phyloP scores from a whole-genome alignment of 2,888 invertebrate species.

The Tetropium fuscum region DNA sequence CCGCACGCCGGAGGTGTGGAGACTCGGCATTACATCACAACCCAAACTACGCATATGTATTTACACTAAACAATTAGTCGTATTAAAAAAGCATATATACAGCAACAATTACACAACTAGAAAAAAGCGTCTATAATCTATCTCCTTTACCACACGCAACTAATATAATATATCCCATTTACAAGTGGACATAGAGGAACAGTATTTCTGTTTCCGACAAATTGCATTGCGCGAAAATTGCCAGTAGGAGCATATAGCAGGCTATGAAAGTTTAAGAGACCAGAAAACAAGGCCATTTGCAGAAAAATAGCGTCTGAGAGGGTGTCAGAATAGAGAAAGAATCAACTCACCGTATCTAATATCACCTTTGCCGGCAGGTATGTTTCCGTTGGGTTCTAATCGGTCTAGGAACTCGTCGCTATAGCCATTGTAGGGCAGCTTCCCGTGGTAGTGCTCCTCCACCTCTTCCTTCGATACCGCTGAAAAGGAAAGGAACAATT shows the following conservation, averaged over 20 bases:
- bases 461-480: conserved; percentile 94
- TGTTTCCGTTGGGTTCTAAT: conserved; percentile 94
- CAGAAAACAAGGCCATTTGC: conserved; percentile 21
- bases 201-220: neutral
- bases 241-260: conserved; percentile 1
- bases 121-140: no score
- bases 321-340: conserved; percentile 5
- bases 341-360: conserved; percentile 73
- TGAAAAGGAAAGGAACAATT: conserved; percentile 68
- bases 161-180: neutral
- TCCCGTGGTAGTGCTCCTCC: conserved; percentile 75
- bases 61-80: no score
- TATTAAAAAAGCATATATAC: no score
- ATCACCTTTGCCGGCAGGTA: conserved; percentile 87
- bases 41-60: no score
- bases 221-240: conserved; percentile 13
- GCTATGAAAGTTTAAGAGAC: conserved; percentile 22
- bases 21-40: no score
- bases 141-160: no score
- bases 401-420: conserved; percentile 94
- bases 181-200: neutral
- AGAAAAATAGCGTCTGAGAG: conserved; percentile 10
- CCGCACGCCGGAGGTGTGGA: no score
- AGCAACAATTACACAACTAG: no score
- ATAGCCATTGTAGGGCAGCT: conserved; percentile 92